A percentile compares a stretch with the other conserved stretches of the same genome.
Conservation (phyloP, 2,113 vertebrate genomes). For the Xiphophorus hellerii region DNA sequence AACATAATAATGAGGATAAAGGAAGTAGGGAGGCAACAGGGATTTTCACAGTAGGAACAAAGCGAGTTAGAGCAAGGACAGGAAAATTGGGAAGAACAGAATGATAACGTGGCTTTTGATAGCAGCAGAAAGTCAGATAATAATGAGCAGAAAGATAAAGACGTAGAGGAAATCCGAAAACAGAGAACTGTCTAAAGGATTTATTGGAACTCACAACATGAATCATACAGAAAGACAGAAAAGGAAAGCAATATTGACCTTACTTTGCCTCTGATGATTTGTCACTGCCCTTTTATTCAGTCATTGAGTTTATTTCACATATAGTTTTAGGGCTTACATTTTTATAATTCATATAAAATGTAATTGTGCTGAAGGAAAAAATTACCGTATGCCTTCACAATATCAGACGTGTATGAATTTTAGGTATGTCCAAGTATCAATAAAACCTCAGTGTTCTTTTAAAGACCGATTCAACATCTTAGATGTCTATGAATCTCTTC, state of each 20-base stretch:
- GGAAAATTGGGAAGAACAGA: slow-evolving; percentile 11
- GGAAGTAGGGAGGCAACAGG: not conserved
- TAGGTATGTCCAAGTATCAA: not conserved
- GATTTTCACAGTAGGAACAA: not conserved
- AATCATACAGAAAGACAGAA: not conserved
- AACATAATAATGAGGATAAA: slow-evolving; percentile 25
- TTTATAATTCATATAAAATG: not conserved
- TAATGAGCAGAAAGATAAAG: slow-evolving; percentile 39
- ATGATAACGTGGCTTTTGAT: not conserved
- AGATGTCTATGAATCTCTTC: not conserved
- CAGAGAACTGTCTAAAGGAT: slow-evolving; percentile 32
- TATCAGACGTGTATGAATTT: not conserved
- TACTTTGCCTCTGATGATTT: not conserved
- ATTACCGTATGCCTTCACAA: not conserved
- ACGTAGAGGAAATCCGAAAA: slow-evolving; percentile 24
- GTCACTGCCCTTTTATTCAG: too few relatives aligned
- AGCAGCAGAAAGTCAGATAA: slow-evolving; percentile 46
- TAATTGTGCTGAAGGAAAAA: not conserved
- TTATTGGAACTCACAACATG: slow-evolving; percentile 13
- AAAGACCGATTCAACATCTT: not conserved
- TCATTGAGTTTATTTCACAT: not conserved
- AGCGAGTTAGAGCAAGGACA: slow-evolving; percentile 11
- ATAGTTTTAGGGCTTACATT: not conserved
- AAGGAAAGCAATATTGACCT: not conserved
- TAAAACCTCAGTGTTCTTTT: not conserved